Evolutionary conservation across 2,113 vertebrate genomes (phyloP).

Genomic region (Sorex araneus): DNA sequence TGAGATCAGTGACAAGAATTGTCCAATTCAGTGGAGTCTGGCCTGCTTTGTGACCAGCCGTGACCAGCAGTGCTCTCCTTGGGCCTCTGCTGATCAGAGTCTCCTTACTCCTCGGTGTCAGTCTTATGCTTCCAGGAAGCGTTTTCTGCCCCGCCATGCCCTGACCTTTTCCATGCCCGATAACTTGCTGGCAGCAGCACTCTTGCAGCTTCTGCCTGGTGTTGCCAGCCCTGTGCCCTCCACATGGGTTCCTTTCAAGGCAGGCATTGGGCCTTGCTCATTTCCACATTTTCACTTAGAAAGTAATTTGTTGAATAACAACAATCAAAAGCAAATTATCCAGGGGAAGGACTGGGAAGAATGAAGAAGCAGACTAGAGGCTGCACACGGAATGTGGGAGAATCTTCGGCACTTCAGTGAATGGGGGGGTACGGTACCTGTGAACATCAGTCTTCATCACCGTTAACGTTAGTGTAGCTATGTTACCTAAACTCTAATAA

Average conservation of each 20-base stretch:
- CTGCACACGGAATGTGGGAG: too few species aligned
- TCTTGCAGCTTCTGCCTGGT: not conserved
- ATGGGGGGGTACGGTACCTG: too few species aligned
- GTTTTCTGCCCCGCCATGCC: not conserved
- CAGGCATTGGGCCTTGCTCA: not conserved
- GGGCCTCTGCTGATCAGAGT: constrained; percentile 33
- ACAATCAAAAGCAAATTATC: constrained; percentile 14
- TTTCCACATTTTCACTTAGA: constrained; percentile 1
- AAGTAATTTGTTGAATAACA: constrained; percentile 36
- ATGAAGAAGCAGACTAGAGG: too few species aligned
- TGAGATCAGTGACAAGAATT: not conserved
- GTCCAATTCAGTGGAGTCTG: not conserved
- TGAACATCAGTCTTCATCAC: too few species aligned
- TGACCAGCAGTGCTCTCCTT: not conserved
- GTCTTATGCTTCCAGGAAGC: not conserved
- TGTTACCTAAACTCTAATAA: too few species aligned
- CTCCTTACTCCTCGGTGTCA: not conserved
- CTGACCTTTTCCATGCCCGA: not conserved
- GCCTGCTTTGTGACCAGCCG: not conserved
- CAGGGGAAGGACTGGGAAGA: too few species aligned
- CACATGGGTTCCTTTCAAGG: not conserved
- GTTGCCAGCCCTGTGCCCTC: not conserved
- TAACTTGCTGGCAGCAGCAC: not conserved
- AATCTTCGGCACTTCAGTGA: too few species aligned
- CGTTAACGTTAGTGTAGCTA: too few species aligned